Percentiles rank a stretch among this genome's conserved stretches.
phyloP scores from a whole-genome alignment of 37 sponge, comb jelly and placozoan species.

The Bolinopsis microptera region DNA sequence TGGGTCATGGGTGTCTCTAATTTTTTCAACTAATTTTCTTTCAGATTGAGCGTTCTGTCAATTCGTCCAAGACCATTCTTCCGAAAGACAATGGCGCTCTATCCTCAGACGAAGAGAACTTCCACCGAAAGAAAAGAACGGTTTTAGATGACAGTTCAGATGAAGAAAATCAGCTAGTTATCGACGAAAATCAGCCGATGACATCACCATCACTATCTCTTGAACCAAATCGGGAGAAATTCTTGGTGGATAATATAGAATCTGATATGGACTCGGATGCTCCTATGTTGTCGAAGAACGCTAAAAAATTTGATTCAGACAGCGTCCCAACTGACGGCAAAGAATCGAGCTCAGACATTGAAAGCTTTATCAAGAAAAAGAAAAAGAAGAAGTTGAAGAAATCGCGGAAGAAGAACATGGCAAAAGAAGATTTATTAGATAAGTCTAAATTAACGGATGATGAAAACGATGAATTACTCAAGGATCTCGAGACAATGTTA shows the following conservation, averaged over 20 bases:
- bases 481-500: neutral
- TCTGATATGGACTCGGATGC: neutral
- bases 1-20: too few species aligned
- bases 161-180: neutral
- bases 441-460: neutral
- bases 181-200: neutral
- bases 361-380: neutral
- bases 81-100: too few species aligned
- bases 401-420: conserved; percentile 7
- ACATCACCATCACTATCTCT: neutral
- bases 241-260: neutral
- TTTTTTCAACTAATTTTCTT: too few species aligned
- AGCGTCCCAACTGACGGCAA: neutral
- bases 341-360: neutral
- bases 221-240: neutral
- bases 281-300: neutral
- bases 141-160: neutral
- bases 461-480: neutral
- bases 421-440: neutral
- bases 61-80: too few species aligned
- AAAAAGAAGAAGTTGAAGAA: neutral
- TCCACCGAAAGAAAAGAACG: neutral
- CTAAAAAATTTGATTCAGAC: neutral
- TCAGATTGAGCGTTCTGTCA: too few species aligned
- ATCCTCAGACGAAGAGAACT: neutral